These are phyloP conservation scores for Peromyscus eremicus DNA, from an alignment of 2,797 vertebrate species.

Conservation along the genomic window DNA sequence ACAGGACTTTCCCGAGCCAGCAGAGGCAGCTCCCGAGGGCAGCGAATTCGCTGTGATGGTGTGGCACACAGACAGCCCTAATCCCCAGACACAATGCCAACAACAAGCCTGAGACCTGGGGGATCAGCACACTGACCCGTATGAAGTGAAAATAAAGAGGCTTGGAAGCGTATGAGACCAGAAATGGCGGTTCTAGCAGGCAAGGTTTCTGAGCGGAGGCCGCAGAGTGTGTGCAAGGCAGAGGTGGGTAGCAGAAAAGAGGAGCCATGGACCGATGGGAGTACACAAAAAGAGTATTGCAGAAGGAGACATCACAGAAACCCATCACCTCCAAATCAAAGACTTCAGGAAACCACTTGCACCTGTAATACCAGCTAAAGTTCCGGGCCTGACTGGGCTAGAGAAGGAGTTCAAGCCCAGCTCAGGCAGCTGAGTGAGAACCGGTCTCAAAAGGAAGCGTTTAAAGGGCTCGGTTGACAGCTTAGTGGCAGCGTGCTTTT, in stretches of 20 bases:
- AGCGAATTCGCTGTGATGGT: not conserved
- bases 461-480: not conserved
- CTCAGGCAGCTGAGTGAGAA: not conserved
- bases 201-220: not conserved
- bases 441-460: not conserved
- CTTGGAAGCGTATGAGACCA: not conserved
- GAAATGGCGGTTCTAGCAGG: not conserved
- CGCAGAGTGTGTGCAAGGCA: not conserved
- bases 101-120: not conserved
- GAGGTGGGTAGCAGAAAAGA: constrained; percentile 4
- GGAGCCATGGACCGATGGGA: not conserved
- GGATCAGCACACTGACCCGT: not conserved
- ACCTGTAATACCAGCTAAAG: not conserved
- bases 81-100: not conserved
- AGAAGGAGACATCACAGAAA: not conserved
- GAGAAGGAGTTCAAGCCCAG: not conserved
- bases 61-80: not conserved
- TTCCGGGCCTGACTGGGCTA: not conserved
- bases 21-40: not conserved
- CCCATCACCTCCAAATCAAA: not conserved
- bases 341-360: not conserved
- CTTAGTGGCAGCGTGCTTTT: not conserved
- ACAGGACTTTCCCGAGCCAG: constrained; percentile 36
- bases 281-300: not conserved
- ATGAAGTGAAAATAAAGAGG: not conserved